phyloP scores from a whole-genome alignment of 2,113 vertebrate species.

The Origma solitaria region DNA sequence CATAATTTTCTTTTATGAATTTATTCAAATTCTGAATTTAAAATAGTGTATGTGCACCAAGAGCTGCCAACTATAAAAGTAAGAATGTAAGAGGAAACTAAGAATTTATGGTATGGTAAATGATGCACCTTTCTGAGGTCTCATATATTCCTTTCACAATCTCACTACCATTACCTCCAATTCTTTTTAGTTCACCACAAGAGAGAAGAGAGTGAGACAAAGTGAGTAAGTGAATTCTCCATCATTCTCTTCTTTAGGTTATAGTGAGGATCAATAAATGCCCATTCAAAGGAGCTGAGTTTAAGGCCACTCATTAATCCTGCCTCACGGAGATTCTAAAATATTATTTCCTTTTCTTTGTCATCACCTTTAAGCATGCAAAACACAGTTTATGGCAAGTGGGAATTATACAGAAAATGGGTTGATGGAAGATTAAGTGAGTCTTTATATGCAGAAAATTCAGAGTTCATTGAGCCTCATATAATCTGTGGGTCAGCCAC shows the following conservation, averaged over 20 bases:
- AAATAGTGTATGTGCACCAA: conserved; percentile 17
- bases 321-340: conserved; percentile 46
- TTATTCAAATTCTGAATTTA: conserved; percentile 48
- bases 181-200: conserved; percentile 53
- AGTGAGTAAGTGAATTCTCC: conserved; percentile 26
- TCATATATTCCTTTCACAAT: conserved; percentile 6
- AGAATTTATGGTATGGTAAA: background rate
- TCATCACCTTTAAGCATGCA: background rate
- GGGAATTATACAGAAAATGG: background rate
- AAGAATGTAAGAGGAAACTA: background rate
- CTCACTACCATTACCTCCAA: conserved; percentile 13
- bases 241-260: conserved; percentile 46
- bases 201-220: conserved; percentile 51
- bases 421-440: background rate
- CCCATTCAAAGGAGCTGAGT: conserved; percentile 24
- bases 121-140: background rate
- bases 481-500: background rate
- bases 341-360: conserved; percentile 46
- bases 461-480: background rate
- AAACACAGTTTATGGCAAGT: background rate
- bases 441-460: background rate
- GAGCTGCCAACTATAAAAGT: conserved; percentile 5
- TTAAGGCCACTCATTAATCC: conserved; percentile 55
- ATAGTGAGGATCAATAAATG: conserved; percentile 65
- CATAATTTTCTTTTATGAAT: conserved; percentile 16